These are phyloP conservation scores for Otus sunia DNA, from an alignment of 2,113 vertebrate genomes.

Conservation along the genomic window DNA sequence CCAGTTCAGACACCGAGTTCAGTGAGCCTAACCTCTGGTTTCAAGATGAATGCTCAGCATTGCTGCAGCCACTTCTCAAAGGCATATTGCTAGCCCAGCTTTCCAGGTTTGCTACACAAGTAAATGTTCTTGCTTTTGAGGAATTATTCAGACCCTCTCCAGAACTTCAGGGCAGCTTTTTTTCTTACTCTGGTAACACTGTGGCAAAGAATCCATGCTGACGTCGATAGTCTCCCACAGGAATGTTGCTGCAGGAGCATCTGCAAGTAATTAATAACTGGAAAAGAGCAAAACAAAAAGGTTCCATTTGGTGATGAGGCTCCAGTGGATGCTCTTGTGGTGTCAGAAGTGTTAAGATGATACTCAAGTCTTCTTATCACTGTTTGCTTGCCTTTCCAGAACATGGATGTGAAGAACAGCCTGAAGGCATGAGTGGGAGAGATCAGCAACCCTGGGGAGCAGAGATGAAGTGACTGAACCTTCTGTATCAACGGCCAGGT, in stretches of 20 bases:
- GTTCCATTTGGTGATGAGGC: not conserved
- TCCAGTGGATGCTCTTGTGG: not conserved
- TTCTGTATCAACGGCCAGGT: not conserved
- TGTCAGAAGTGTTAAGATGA: not conserved
- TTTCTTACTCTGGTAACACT: not conserved
- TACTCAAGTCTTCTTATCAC: not conserved
- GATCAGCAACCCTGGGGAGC: not conserved
- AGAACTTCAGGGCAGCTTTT: not conserved
- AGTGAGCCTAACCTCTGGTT: not conserved
- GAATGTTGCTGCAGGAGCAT: slow-evolving; percentile 39
- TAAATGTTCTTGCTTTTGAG: slow-evolving; percentile 21
- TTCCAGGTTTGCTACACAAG: not conserved
- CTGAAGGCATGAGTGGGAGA: not conserved
- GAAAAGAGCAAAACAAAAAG: not conserved
- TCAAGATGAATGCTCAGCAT: not conserved
- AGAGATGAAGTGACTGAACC: not conserved
- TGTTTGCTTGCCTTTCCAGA: not conserved
- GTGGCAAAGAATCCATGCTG: not conserved
- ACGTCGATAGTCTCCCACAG: slow-evolving; percentile 15
- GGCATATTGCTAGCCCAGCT: not conserved
- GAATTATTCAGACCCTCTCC: not conserved
- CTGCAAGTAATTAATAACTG: slow-evolving; percentile 52
- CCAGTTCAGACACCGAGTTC: not conserved
- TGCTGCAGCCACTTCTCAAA: not conserved
- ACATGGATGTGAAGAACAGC: not conserved